Evolutionary conservation across 2,113 vertebrate species (phyloP).

Genomic region (Strigops habroptila): DNA sequence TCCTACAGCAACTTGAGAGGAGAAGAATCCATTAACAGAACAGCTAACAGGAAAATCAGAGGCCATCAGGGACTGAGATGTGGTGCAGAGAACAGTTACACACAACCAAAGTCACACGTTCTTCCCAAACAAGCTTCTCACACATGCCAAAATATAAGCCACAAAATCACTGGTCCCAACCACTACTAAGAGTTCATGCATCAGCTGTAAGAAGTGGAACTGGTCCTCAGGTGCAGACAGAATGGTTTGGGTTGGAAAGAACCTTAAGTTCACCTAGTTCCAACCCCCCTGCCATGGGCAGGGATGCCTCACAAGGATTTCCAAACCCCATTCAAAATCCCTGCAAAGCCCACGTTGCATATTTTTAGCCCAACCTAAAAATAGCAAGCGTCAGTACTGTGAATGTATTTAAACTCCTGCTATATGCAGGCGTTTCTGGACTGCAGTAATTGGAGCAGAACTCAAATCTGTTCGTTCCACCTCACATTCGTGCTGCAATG

Average conservation of each 20-base stretch:
- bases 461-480: neutral
- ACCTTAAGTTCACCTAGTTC: neutral
- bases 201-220: neutral
- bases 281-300: neutral
- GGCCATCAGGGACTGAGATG: neutral
- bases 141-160: neutral
- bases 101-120: neutral
- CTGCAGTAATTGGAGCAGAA: constrained; percentile 43
- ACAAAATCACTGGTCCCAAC: neutral
- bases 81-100: no score
- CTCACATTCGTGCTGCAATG: neutral
- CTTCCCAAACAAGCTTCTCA: neutral
- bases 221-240: neutral
- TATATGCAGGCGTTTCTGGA: neutral
- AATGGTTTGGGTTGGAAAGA: neutral
- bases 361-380: constrained; percentile 49
- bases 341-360: neutral
- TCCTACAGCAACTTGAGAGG: neutral
- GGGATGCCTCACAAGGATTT: neutral
- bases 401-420: neutral
- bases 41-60: neutral
- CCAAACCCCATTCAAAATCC: neutral
- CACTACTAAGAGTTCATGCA: neutral
- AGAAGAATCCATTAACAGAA: neutral
- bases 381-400: neutral